Conservation (phyloP, 2,113 vertebrate species). For the Promerops cafer region DNA sequence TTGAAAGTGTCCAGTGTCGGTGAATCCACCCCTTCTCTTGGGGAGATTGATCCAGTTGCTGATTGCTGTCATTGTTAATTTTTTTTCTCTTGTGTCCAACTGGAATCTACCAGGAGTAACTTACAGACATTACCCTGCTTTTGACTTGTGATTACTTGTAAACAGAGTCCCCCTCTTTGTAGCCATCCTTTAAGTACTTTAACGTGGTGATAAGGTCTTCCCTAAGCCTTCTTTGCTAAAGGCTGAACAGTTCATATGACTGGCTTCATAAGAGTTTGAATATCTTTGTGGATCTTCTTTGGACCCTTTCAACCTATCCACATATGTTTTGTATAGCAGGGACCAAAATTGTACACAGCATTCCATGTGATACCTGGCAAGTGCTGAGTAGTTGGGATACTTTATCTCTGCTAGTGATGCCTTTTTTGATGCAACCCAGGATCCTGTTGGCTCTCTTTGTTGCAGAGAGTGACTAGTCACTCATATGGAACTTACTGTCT, state of each 20-base stretch:
- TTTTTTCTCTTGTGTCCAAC: neutral
- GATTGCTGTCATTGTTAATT: too few relatives aligned
- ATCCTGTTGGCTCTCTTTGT: neutral
- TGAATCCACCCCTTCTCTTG: neutral
- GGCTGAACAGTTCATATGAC: neutral
- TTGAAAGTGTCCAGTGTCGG: neutral
- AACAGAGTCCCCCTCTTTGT: neutral
- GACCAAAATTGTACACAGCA: neutral
- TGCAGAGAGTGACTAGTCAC: neutral
- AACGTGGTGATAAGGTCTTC: neutral
- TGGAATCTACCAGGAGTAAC: neutral
- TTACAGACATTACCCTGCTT: neutral
- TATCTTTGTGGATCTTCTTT: neutral
- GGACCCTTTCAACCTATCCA: neutral
- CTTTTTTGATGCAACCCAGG: neutral
- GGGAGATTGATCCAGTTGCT: accelerated
- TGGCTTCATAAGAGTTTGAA: neutral
- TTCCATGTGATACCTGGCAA: neutral
- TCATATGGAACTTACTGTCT: neutral
- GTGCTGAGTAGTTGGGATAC: accelerated
- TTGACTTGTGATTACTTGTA: neutral
- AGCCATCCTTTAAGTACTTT: neutral
- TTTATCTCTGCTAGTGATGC: neutral
- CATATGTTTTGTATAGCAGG: neutral
- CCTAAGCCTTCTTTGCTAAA: neutral